These are phyloP conservation scores for Gobius niger DNA, from an alignment of 2,113 vertebrate species.

Conservation along the genomic window DNA sequence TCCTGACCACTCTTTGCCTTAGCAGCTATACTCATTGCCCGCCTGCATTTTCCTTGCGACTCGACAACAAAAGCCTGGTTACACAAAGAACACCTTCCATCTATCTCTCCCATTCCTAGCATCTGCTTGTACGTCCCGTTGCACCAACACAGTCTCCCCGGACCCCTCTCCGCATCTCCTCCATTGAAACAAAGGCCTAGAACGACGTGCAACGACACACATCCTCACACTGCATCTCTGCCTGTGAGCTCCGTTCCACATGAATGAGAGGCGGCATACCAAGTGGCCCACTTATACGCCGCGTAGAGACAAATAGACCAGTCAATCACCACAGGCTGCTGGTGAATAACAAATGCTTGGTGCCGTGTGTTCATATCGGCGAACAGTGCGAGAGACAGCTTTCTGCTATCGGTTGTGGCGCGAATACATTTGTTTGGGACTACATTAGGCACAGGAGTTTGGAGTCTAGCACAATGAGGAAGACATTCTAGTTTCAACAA, in stretches of 20 bases:
- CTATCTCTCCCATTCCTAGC: constrained; percentile 1
- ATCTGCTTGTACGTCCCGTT: constrained; percentile 15
- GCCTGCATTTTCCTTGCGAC: constrained; percentile 33
- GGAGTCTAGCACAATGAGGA: not conserved
- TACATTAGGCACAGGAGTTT: constrained; percentile 23
- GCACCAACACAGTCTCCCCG: constrained; percentile 12
- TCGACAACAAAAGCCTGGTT: constrained; percentile 15
- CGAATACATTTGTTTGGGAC: constrained; percentile 21
- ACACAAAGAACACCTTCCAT: constrained; percentile 35
- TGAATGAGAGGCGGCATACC: constrained; percentile 72
- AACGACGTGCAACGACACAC: constrained; percentile 11
- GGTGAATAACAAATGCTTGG: constrained; percentile 64
- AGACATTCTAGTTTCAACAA: not conserved
- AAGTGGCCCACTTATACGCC: constrained; percentile 73
- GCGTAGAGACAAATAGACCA: constrained; percentile 72
- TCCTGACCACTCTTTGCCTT: constrained; percentile 45
- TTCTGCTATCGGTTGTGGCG: constrained; percentile 27
- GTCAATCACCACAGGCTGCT: constrained; percentile 69
- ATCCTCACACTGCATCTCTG: constrained; percentile 62
- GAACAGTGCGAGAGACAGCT: constrained; percentile 8
- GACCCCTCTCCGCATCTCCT: constrained; percentile 18
- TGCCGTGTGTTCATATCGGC: constrained; percentile 21
- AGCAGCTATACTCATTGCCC: constrained; percentile 54
- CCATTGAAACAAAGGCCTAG: constrained; percentile 48
- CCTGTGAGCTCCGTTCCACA: constrained; percentile 57